A percentile compares a stretch with the other conserved stretches of the same genome.
Conservation (phyloP, 1,140 invertebrate genomes). For the Drosophila santomea region DNA sequence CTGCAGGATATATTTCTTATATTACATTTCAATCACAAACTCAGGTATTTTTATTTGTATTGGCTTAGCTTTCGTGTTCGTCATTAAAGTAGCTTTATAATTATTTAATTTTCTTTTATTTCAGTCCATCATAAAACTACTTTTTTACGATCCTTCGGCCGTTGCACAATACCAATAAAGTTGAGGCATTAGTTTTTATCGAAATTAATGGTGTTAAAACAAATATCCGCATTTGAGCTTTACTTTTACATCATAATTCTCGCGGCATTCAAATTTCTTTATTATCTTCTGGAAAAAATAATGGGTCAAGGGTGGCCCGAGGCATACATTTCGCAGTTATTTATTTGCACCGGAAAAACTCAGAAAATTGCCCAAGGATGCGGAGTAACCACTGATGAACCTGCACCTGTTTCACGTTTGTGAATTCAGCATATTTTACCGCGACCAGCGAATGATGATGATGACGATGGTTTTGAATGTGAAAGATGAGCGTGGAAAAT, state of each 20-base stretch:
- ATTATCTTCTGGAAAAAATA: not conserved
- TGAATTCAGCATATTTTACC: slow-evolving; percentile 51
- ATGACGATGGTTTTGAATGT: slow-evolving; percentile 53
- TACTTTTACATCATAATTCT: too few species aligned
- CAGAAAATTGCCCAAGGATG: slow-evolving; percentile 9
- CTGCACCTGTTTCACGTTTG: slow-evolving; percentile 56
- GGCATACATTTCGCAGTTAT: slow-evolving; percentile 12
- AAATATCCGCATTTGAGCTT: too few species aligned
- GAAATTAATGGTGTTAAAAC: too few species aligned
- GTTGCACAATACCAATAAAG: not conserved
- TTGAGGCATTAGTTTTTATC: not conserved
- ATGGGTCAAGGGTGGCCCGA: slow-evolving; percentile 25
- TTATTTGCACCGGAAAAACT: slow-evolving; percentile 9
- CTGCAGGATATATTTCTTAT: too few species aligned
- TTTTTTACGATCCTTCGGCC: not conserved
- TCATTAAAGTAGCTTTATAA: not conserved
- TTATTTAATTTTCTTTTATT: not conserved
- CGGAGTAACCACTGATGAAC: slow-evolving; percentile 15
- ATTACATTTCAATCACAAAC: too few species aligned
- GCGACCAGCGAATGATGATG: slow-evolving; percentile 40
- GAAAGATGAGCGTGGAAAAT: slow-evolving; percentile 75
- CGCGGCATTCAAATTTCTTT: too few species aligned
- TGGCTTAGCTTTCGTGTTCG: too few species aligned
- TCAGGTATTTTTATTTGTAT: too few species aligned
- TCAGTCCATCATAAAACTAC: not conserved